These are phyloP conservation scores for Myrmophylax atrothorax DNA, from an alignment of 2,113 vertebrate species.

Conservation along the genomic window DNA sequence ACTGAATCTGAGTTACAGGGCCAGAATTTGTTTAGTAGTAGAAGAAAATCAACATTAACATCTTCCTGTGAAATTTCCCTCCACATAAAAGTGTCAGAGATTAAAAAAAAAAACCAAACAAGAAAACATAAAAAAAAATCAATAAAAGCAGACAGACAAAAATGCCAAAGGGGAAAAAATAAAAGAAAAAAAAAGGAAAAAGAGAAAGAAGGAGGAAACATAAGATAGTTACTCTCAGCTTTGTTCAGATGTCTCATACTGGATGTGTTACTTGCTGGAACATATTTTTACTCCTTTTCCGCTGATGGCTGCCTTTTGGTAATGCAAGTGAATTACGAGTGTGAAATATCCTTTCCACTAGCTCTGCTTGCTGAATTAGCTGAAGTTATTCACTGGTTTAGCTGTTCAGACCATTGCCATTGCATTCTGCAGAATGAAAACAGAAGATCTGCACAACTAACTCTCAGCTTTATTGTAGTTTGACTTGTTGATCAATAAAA, in stretches of 20 bases:
- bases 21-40: not conserved
- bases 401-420: not conserved
- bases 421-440: not conserved
- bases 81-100: not conserved
- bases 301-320: not conserved
- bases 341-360: not conserved
- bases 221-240: not conserved
- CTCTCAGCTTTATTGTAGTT: not conserved
- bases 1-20: not conserved
- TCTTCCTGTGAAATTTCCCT: not conserved
- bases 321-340: not conserved
- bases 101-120: no score
- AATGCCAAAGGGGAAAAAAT: not conserved
- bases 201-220: rapidly evolving
- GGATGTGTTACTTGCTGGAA: not conserved
- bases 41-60: not conserved
- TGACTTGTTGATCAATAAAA: not conserved
- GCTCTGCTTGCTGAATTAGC: not conserved
- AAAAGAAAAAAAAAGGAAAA: not conserved
- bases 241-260: not conserved
- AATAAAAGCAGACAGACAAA: not conserved
- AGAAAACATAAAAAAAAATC: not conserved
- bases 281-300: not conserved
- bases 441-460: not conserved
- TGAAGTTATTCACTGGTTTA: not conserved